Conservation (phyloP, 1,140 invertebrate species). For the Harpegnathos saltator region DNA sequence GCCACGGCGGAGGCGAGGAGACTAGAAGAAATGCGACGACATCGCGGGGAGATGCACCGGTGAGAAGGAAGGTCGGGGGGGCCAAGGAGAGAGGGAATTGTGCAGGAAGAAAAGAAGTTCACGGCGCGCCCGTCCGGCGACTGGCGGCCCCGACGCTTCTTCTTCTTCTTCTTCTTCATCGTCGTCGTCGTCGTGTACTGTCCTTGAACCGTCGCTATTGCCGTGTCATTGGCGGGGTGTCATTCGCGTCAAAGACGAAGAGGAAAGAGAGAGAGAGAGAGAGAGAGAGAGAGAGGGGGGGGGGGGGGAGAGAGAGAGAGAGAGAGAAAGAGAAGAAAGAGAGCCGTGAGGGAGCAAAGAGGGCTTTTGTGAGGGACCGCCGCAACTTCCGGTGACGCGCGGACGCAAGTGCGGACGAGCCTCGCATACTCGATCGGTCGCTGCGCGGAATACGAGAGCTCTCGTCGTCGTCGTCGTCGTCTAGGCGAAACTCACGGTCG, state of each 20-base stretch:
- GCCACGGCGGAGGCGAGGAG: neutral
- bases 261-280: neutral
- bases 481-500: conserved; percentile 8
- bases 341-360: conserved; percentile 1
- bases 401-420: conserved; percentile 65
- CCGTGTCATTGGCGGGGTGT: conserved; percentile 61
- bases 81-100: neutral
- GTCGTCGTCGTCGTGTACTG: conserved; percentile 38
- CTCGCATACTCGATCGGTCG: conserved; percentile 69
- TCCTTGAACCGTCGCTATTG: conserved; percentile 67
- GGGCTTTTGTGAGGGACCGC: conserved; percentile 69
- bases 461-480: neutral
- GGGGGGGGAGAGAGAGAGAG: neutral
- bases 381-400: conserved; percentile 70
- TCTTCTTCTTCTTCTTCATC: conserved; percentile 17
- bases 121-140: conserved; percentile 23
- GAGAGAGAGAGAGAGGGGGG: conserved; percentile 1
- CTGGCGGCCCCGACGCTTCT: conserved; percentile 18
- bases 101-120: conserved; percentile 27
- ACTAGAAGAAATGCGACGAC: neutral
- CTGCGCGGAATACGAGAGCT: conserved; percentile 32
- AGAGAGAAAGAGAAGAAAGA: neutral
- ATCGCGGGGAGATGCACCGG: conserved; percentile 16
- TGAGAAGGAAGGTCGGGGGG: neutral
- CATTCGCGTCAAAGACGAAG: conserved; percentile 61